A percentile compares a stretch with the other conserved stretches of the same genome.
Evolutionary conservation across 2,113 vertebrate species (phyloP).

Genomic region (Serilophus lunatus): DNA sequence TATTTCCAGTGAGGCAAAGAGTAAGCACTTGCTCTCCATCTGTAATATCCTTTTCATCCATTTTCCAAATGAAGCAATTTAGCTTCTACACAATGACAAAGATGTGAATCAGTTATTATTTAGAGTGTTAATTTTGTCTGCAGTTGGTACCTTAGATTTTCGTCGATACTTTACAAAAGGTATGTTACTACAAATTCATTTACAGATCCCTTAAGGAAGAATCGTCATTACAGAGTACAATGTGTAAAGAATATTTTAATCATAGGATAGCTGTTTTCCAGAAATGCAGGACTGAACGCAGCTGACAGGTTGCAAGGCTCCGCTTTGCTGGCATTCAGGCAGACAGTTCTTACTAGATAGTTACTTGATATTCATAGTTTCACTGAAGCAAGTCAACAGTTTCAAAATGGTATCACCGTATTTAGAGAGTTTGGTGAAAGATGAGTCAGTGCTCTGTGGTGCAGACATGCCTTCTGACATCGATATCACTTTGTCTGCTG

Average conservation of each 20-base stretch:
- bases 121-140: background rate
- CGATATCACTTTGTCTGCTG: background rate
- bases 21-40: background rate
- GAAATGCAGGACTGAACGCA: background rate
- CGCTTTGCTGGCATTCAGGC: background rate
- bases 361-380: constrained; percentile 6
- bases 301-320: background rate
- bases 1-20: background rate
- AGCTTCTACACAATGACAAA: background rate
- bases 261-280: background rate
- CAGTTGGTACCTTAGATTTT: background rate
- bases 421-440: background rate
- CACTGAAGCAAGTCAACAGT: background rate
- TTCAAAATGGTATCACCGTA: background rate
- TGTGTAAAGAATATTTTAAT: background rate
- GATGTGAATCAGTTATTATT: background rate
- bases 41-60: background rate
- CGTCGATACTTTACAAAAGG: background rate
- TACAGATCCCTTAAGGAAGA: background rate
- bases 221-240: background rate
- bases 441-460: background rate
- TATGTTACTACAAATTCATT: background rate
- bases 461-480: background rate
- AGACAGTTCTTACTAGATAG: background rate
- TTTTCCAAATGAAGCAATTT: background rate